These are phyloP conservation scores for Drosophila rellima DNA, from an alignment of 2,888 invertebrate species.

Conservation along the genomic window DNA sequence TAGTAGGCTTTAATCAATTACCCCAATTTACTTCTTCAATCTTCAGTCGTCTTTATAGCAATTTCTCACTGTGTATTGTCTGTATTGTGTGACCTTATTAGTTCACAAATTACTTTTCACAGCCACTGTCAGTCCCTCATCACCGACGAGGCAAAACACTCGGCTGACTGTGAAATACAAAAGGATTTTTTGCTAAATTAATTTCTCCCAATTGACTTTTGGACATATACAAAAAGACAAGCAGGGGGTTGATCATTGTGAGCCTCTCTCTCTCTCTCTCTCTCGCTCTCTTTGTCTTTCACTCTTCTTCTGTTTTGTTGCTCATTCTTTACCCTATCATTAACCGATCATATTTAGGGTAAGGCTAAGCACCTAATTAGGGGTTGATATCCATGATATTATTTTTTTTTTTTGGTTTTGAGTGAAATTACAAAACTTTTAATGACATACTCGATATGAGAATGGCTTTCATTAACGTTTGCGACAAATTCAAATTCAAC, in stretches of 20 bases:
- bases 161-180: slow-evolving; percentile 63
- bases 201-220: slow-evolving; percentile 81
- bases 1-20: too few species aligned
- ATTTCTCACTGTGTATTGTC: slow-evolving; percentile 55
- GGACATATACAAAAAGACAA: slow-evolving; percentile 58
- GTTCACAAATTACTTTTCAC: slow-evolving; percentile 81
- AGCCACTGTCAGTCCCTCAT: slow-evolving; percentile 83
- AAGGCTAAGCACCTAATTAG: slow-evolving; percentile 69
- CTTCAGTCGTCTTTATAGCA: too few species aligned
- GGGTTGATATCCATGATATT: slow-evolving; percentile 66
- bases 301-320: not conserved
- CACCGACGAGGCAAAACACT: slow-evolving; percentile 78
- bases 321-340: slow-evolving; percentile 67
- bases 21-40: too few species aligned
- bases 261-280: not conserved
- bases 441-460: slow-evolving; percentile 3
- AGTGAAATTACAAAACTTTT: slow-evolving; percentile 47
- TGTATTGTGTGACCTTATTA: slow-evolving; percentile 60
- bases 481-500: slow-evolving; percentile 45
- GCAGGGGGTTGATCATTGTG: slow-evolving; percentile 47
- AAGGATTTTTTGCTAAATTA: slow-evolving; percentile 76
- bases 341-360: slow-evolving; percentile 80
- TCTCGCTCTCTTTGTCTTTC: too few species aligned
- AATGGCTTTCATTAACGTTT: slow-evolving; percentile 57
- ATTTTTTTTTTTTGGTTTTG: slow-evolving; percentile 51